Evolutionary conservation across 2,888 invertebrate genomes (phyloP), one percentile per base, ranked within the genome.

Genomic region (Sycophila texana): DNA sequence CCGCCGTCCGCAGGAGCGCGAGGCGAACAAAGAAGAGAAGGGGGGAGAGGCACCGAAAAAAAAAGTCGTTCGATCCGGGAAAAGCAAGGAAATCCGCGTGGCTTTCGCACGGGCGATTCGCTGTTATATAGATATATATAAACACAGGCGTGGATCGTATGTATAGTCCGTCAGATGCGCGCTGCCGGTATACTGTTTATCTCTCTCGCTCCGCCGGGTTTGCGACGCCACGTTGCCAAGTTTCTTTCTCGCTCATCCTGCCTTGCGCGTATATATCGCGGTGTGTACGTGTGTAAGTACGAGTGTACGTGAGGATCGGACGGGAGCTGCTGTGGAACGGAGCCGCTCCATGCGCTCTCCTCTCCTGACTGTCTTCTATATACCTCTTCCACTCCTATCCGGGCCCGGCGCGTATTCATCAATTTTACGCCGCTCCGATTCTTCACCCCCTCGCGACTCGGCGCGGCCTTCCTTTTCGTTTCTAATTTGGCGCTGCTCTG

Each of bases 151-250:
- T 1, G 39, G 39, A 7, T 39, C 39, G 39, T 7, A 10, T 39
- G 30, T n/a, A 39, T 39, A 39, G 39, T 39, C 39, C 39, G 39
- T 39, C 39, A 39, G 39, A 39, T 39, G 39, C 10, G 39, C n/a
- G 61, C 70, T 16, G 14, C 16, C 51, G 60, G 60, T 61, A n/a
- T n/a, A 49, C 58, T 0, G 4, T 22, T 66, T 49, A 26, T 57
- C 47, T n/a, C 74, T 49, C 63, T 77, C 26, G 60, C 58, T 39
- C 55, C 63, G 47, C 39, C 39, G 22, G 26, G 26, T 65, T 55
- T 58, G 22, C 58, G 16, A 79, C 83, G 85, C 83, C 84, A 83
- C 84, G 85, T 84, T 84, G 85, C 82, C 83, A 82, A 79, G 66
- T 73, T 53, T 73, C 65, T 73, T 53, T 73, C 65, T 39, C 1